phyloP scores from a whole-genome alignment of 2,113 vertebrate genomes.

The Sinosuthora webbiana region DNA sequence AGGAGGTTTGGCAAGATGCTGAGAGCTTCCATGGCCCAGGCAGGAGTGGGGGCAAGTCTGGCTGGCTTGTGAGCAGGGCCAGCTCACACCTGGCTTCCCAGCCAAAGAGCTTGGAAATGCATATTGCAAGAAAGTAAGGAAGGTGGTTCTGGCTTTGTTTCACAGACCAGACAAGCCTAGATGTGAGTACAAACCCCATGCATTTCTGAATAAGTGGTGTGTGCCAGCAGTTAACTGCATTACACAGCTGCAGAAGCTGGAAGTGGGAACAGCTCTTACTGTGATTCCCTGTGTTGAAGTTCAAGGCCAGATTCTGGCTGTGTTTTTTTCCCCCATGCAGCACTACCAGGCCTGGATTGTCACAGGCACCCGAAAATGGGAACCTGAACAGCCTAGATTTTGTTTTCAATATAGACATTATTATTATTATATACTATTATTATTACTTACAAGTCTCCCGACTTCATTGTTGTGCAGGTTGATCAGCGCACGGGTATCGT shows the following conservation, averaged over 20 bases:
- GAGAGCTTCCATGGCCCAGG: background rate
- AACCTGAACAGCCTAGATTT: background rate
- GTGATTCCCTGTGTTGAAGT: background rate
- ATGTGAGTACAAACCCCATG: background rate
- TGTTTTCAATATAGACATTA: background rate
- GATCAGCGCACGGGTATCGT: conserved; percentile 88
- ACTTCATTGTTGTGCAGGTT: conserved; percentile 97
- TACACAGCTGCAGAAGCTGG: background rate
- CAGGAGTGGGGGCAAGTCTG: background rate
- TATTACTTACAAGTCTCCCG: conserved; percentile 84
- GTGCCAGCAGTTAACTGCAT: background rate
- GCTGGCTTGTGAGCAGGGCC: background rate
- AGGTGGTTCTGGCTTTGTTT: background rate
- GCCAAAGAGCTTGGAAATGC: background rate
- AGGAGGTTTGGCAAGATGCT: conserved; percentile 30
- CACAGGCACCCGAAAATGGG: background rate
- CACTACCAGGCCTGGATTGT: background rate
- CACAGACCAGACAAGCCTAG: background rate
- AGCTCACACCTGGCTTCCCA: background rate
- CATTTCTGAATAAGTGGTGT: background rate
- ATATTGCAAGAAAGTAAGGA: background rate
- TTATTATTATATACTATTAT: background rate
- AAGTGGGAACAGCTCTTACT: background rate
- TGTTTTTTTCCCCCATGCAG: background rate
- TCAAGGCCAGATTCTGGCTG: background rate